Conservation (phyloP, 2,113 vertebrate genomes). For the Scomber japonicus region DNA sequence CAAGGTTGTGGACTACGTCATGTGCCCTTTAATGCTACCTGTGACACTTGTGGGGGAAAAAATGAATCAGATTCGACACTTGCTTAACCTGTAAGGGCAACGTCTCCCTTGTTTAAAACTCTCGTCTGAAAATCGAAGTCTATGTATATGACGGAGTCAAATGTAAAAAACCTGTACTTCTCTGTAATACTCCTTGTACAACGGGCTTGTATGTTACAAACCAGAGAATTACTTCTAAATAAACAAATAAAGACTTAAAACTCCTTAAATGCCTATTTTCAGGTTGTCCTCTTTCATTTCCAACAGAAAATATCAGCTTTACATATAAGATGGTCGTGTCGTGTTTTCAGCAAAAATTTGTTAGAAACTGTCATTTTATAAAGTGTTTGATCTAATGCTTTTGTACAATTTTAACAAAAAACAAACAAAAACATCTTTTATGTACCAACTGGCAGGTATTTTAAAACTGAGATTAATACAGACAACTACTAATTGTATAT, state of each 20-base stretch:
- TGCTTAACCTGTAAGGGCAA: conserved; percentile 20
- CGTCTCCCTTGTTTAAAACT: conserved; percentile 27
- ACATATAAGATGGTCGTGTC: no score
- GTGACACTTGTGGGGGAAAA: conserved; percentile 28
- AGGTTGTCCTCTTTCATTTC: conserved; percentile 6
- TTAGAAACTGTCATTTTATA: no score
- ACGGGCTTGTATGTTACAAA: conserved; percentile 73
- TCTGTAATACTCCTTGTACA: conserved; percentile 74
- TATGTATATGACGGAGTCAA: conserved; percentile 59
- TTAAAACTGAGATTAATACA: no score
- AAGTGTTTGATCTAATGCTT: no score
- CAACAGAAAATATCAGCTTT: neutral
- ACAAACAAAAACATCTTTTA: no score
- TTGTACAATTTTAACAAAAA: no score
- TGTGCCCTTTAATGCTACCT: conserved; percentile 46
- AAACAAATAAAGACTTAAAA: conserved; percentile 70
- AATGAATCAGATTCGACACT: conserved; percentile 22
- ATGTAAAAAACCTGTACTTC: conserved; percentile 70
- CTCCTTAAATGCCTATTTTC: neutral
- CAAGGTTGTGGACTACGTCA: conserved; percentile 50
- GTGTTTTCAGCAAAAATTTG: no score
- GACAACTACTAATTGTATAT: no score
- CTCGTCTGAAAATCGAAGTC: conserved; percentile 37
- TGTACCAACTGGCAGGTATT: no score
- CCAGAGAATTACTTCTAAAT: conserved; percentile 76